Percentiles rank a stretch among this genome's conserved stretches.
Evolutionary conservation across 2,797 vertebrate genomes (phyloP).

Genomic region (Poeciliopsis infans): DNA sequence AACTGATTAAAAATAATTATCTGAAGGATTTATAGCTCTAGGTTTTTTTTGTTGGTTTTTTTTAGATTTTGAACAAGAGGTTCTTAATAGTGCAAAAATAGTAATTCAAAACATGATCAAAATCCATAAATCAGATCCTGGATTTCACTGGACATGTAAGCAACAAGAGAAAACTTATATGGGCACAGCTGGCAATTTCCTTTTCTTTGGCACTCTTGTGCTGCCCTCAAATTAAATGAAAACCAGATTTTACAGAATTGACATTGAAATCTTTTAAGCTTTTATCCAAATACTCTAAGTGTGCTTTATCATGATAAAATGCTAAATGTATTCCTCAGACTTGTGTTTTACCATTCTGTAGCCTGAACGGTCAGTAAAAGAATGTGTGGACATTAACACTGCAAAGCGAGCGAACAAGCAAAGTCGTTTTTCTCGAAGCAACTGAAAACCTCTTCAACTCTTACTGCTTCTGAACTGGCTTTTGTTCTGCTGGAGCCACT

Average conservation of each 20-base stretch:
- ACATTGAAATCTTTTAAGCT: neutral
- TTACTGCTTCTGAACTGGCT: conserved; percentile 26
- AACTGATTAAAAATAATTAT: neutral
- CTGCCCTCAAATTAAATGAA: neutral
- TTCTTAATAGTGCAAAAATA: neutral
- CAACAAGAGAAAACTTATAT: neutral
- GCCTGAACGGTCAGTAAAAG: neutral
- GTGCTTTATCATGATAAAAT: neutral
- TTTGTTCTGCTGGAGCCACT: conserved; percentile 24
- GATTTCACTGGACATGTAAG: neutral
- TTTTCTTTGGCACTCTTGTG: neutral
- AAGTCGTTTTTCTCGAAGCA: conserved; percentile 5
- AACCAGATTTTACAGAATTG: conserved; percentile 6
- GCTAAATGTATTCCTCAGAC: neutral
- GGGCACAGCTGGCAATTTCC: neutral
- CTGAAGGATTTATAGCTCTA: neutral
- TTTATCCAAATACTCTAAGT: conserved; percentile 1
- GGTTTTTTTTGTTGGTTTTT: neutral
- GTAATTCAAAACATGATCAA: neutral
- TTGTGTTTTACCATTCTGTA: neutral
- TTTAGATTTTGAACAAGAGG: neutral
- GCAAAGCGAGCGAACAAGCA: conserved; percentile 19
- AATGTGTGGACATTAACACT: conserved; percentile 4
- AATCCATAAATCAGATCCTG: neutral
- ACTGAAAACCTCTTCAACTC: conserved; percentile 15